Evolutionary conservation across 1,140 invertebrate species (phyloP), one percentile per base, ranked within the genome.

Genomic region (Xylocopa sonorina): DNA sequence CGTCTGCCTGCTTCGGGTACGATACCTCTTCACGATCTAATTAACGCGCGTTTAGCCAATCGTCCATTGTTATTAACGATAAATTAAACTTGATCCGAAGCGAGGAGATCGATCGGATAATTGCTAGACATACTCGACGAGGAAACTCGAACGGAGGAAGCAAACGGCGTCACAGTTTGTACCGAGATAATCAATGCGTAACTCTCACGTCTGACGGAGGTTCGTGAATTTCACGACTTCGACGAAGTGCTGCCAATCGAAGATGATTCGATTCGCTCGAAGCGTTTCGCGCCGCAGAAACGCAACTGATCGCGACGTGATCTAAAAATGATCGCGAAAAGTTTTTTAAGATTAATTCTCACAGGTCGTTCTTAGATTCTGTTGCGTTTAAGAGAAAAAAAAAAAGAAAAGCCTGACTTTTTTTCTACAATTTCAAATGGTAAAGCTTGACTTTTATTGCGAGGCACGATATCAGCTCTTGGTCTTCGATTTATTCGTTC

Each of bases 401-500:
- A 38, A 38, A 6, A 32, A 66, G 27, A 66, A 66, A 48, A 57
- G 1, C 21, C n/a, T 46, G 48, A 41, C 16, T n/a, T 27, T 38
- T 38, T 75, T 76, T 76, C 41, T 58, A 68, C 51, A 21, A 55
- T n/a, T n/a, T n/a, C n/a, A n/a, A n/a, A n/a, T n/a, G n/a, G n/a
- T n/a, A n/a, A 32, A 69, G 38, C 18, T 71, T 48, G 32, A 27
- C n/a, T 27, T 57, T 16, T 29, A 71, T 24, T 29, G 5, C n/a
- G 24, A 43, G 21, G n/a, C 67, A 18, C 27, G 53, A 29, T n/a
- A n/a, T n/a, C n/a, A n/a, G n/a, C n/a, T n/a, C 21, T 43, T 58
- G 16, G 1, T 27, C 34, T 34, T 48, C 41, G 55, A 32, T n/a
- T 43, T 32, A 3, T 57, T 67, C 38, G 63, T 67, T 76, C 46